phyloP scores from a whole-genome alignment of 2,797 vertebrate genomes.

The Sus cebifrons region DNA sequence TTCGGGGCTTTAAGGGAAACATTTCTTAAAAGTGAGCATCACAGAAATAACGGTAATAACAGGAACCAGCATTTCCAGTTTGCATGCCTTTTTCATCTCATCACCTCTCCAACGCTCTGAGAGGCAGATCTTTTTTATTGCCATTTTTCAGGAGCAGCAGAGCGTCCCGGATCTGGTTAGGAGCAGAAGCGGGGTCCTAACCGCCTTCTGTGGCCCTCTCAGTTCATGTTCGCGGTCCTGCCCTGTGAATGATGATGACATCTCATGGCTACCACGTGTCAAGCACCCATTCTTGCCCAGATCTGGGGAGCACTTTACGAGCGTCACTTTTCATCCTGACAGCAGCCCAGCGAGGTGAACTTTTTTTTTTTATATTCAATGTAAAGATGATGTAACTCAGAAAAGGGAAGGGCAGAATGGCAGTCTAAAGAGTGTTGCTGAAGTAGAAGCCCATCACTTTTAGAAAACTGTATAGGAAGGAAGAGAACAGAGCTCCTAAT shows the following conservation, averaged over 20 bases:
- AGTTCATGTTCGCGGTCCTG: neutral
- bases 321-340: neutral
- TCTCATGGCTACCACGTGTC: rapidly evolving
- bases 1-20: neutral
- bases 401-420: neutral
- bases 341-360: neutral
- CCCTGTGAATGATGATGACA: neutral
- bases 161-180: neutral
- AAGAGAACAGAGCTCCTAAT: neutral
- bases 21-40: neutral
- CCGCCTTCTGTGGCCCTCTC: neutral
- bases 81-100: neutral
- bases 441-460: neutral
- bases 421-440: neutral
- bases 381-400: neutral
- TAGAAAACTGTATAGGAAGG: neutral
- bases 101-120: neutral
- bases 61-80: conserved; percentile 1
- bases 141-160: neutral
- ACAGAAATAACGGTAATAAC: neutral
- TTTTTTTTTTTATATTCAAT: neutral
- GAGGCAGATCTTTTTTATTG: neutral
- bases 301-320: neutral
- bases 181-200: too few species aligned
- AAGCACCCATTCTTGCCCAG: neutral